phyloP scores from a whole-genome alignment of 2,888 invertebrate genomes.

The Scelioninae gen. 1 region DNA sequence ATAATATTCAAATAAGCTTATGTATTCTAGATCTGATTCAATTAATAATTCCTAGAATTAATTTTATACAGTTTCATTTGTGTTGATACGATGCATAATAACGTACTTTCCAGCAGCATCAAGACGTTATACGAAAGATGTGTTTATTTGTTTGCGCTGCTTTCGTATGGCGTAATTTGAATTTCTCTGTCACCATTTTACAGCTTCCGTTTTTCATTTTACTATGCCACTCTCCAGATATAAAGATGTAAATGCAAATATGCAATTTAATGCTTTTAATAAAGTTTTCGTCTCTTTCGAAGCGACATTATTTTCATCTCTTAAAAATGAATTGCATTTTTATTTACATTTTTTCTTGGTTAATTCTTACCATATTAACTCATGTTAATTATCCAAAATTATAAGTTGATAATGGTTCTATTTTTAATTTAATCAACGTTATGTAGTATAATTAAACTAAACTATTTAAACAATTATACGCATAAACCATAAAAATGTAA shows the following conservation, averaged over 20 bases:
- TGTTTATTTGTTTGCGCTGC: constrained; percentile 49
- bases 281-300: too few relatives aligned
- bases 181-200: constrained; percentile 50
- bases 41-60: constrained; percentile 10
- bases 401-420: too few relatives aligned
- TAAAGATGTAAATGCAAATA: constrained; percentile 36
- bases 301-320: too few relatives aligned
- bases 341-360: too few relatives aligned
- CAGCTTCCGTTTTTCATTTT: constrained; percentile 41
- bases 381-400: too few relatives aligned
- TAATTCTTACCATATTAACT: too few relatives aligned
- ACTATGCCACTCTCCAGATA: constrained; percentile 19
- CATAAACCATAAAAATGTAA: too few relatives aligned
- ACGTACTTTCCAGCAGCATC: constrained; percentile 19
- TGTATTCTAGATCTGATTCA: constrained; percentile 7
- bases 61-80: constrained; percentile 31
- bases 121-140: constrained; percentile 39
- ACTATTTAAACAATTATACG: too few relatives aligned
- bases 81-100: constrained; percentile 14
- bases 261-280: not conserved
- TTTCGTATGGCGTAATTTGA: constrained; percentile 43
- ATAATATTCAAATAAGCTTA: too few relatives aligned
- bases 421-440: too few relatives aligned
- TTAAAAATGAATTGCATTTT: too few relatives aligned
- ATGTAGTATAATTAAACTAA: too few relatives aligned